Percentiles rank a stretch among this genome's conserved stretches.
phyloP scores from a whole-genome alignment of 2,113 vertebrate genomes.

The Hyaena hyaena region DNA sequence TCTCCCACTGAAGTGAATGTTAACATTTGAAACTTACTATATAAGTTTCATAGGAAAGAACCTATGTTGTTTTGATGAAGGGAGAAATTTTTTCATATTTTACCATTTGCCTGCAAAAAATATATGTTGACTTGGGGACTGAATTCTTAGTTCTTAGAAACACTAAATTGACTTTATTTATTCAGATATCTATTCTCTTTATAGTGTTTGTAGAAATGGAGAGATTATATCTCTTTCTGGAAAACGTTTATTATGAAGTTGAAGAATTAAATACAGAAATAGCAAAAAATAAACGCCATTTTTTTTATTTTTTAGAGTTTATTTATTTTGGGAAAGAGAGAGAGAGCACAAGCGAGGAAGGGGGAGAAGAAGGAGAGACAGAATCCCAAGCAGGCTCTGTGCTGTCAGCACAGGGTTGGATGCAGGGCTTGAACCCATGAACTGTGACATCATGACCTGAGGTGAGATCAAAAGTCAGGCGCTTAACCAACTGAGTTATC shows the following conservation, averaged over 20 bases:
- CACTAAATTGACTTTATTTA: not conserved
- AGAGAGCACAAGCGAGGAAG: too few relatives aligned
- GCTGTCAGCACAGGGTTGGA: too few relatives aligned
- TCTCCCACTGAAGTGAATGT: not conserved
- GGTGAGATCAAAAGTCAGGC: too few relatives aligned
- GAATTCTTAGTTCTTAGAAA: not conserved
- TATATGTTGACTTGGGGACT: not conserved
- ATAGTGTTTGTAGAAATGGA: not conserved
- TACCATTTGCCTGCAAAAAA: not conserved
- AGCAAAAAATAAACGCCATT: not conserved
- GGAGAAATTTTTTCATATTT: not conserved
- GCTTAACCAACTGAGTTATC: too few relatives aligned
- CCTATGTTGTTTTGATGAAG: not conserved
- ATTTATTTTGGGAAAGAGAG: too few relatives aligned
- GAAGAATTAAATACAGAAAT: not conserved
- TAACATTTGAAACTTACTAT: slow-evolving; percentile 15
- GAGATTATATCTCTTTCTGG: not conserved
- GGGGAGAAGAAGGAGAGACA: too few relatives aligned
- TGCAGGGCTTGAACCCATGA: too few relatives aligned
- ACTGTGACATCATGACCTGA: too few relatives aligned
- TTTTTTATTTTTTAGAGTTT: not conserved
- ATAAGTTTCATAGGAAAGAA: not conserved
- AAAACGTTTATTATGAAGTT: not conserved
- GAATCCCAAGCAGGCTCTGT: too few relatives aligned
- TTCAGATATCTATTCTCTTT: not conserved